Base-by-base conservation (phyloP, 2,113 vertebrate species). In the Ornithorhynchus anatinus region DNA sequence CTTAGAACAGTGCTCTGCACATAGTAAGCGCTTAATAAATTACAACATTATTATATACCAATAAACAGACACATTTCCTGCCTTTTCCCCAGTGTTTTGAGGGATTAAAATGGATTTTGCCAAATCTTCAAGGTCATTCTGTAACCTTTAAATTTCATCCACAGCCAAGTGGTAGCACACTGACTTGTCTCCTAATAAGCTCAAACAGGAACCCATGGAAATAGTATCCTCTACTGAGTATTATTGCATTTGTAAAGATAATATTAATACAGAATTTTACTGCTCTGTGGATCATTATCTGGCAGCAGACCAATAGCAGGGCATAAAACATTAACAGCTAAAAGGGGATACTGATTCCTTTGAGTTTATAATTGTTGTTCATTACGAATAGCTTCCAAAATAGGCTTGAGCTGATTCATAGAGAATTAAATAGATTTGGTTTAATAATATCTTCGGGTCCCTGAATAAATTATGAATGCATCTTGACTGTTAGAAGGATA, bases 381-480 rank as follows among this genome's bases (percentile, higher is more conserved):
- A 56, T 92, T 92, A 84, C 36, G 89, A 89, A 89, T 84, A 89
- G 59, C 79, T 81, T 89, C 81, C 75, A 62, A 90, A 89, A 89
- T 84, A 86, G 75, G 83, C 86, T 78, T 80, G 79, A 84, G 82
- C 84, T 35, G 29, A 90, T 92, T 93, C 85, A 76, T 45, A 74
- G 85, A 88, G 84, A 92, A 90, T 88, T 90, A 92, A 94, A 80
- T 80, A 90, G 84, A 80, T 86, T 90, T 87, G 63, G 80, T 84
- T 91, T 91, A 90, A 88, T 89, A 89, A 90, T 88, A 85, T 92
- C 86, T 90, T 86, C 84, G 82, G 86, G 79, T 89, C 81, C 77
- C 75, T 90, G 89, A 92, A 92, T 91, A 92, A 92, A 92, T 93
- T 90, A 92, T 91, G 81, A 89, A 84, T 81, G 86, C 82, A 78